A percentile compares a stretch with the other conserved stretches of the same genome.
Evolutionary conservation across 2,797 vertebrate species (phyloP).

Genomic region (Chiloscyllium punctatum): DNA sequence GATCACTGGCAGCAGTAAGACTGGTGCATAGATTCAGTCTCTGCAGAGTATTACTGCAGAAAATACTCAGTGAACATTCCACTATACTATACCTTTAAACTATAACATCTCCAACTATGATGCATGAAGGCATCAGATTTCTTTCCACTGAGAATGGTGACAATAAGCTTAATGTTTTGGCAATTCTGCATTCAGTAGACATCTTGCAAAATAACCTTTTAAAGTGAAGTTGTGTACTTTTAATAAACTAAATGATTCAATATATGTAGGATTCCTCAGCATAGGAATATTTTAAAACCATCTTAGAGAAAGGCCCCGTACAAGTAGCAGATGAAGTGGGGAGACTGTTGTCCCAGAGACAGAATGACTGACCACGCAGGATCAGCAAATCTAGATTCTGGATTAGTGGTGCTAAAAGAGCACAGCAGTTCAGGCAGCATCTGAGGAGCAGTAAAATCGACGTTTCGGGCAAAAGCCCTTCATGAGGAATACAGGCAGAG

Average conservation of each 20-base stretch:
- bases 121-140: neutral
- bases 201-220: neutral
- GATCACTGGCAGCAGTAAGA: no score
- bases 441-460: no score
- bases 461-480: no score
- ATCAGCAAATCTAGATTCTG: neutral
- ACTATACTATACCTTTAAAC: neutral
- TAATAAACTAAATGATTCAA: neutral
- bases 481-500: no score
- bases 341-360: no score
- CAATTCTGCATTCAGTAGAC: neutral
- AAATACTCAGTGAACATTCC: neutral
- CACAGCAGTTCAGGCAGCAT: no score
- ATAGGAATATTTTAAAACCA: neutral
- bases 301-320: neutral
- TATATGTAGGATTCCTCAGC: neutral
- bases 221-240: neutral
- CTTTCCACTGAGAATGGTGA: neutral
- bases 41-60: neutral
- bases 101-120: neutral
- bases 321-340: no score
- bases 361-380: neutral
- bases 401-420: no score
- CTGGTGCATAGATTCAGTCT: neutral
- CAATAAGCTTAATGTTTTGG: neutral